Evolutionary conservation across 2,888 invertebrate genomes (phyloP).

Genomic region (Geophilus truncorum): DNA sequence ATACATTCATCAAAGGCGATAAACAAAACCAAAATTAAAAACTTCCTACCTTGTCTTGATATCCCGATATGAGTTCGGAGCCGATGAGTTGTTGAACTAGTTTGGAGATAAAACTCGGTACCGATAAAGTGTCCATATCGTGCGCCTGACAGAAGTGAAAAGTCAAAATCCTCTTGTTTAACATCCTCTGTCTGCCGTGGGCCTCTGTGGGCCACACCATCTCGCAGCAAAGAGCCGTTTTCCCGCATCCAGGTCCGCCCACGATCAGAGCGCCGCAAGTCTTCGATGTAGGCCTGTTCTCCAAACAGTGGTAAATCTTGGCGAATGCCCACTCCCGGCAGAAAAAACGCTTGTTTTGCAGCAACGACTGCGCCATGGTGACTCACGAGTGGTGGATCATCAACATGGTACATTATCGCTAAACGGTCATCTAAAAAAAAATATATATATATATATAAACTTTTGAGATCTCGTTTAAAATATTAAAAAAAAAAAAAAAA

Average conservation of each 20-base stretch:
- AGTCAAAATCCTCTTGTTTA: slow-evolving; percentile 70
- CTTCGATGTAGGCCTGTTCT: slow-evolving; percentile 67
- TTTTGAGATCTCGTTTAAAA: too few species aligned
- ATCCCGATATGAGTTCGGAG: slow-evolving; percentile 52
- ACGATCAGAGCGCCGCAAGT: slow-evolving; percentile 83
- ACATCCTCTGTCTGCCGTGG: slow-evolving; percentile 44
- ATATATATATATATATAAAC: background rate
- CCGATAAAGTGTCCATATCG: slow-evolving; percentile 60
- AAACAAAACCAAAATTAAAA: too few species aligned
- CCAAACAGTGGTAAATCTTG: slow-evolving; percentile 84
- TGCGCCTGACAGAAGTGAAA: slow-evolving; percentile 71
- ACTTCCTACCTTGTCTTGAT: slow-evolving; percentile 60
- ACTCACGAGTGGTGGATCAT: background rate
- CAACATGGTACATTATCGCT: slow-evolving; percentile 6
- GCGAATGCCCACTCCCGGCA: slow-evolving; percentile 95
- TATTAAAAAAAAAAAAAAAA: too few species aligned
- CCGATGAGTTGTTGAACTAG: slow-evolving; percentile 73
- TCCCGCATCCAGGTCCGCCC: slow-evolving; percentile 90
- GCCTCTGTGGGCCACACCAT: slow-evolving; percentile 48
- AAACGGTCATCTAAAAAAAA: background rate
- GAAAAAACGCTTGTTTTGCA: slow-evolving; percentile 64
- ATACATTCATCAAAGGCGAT: too few species aligned
- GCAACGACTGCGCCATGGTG: slow-evolving; percentile 43
- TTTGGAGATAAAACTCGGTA: slow-evolving; percentile 48
- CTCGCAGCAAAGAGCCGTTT: slow-evolving; percentile 82